Base-by-base conservation (phyloP, 2,797 vertebrate species). In the Ambastaia sidthimunki region DNA sequence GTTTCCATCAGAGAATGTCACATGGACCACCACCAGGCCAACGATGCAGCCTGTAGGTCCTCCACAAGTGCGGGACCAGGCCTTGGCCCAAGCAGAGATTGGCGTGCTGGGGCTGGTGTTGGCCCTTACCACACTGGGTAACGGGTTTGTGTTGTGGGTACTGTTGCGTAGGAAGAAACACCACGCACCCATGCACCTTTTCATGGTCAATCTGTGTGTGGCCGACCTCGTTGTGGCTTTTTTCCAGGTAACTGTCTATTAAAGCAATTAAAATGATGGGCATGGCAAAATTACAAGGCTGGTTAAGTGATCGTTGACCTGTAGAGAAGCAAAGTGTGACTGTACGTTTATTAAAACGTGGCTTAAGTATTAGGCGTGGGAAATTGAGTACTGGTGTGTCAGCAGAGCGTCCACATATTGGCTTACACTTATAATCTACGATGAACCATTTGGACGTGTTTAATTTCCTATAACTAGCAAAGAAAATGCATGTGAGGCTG, bases 151-250 rank as follows among this genome's bases (percentile, higher is more conserved):
- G 72, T 87, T 96, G 76, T 91, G 90, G 76, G 94, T 93, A 50
- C 83, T 96, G 44, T 87, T 90, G 0, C 89, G 93, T 76, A 86
- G 88, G 41, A 87, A 91, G 15, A 92, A 86, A 71, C 92, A 85
- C 59, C 92, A 92, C 72, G 93, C 94, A 9, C 94, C 93, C 2
- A 95, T 96, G 91, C 95, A 96, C 48, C 90, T 92, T 84, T 96
- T 96, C 90, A 96, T 96, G 78, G 86, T 92, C 83, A 95, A 96
- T 89, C 92, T 96, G 60, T 96, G 95, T 74, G 83, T 96, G 86
- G 95, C 95, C 0, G 95, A 96, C 88, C 90, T 96, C 86, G 93
- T 92, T 2, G 95, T 96, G 86, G 95, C 95, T 1, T 89, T 96
- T 76, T 96, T 96, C 86, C 95, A 96, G 92, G 95, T 96, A 80